These are phyloP conservation scores for Saccopteryx bilineata DNA, from an alignment of 2,113 vertebrate species.

Conservation along the genomic window DNA sequence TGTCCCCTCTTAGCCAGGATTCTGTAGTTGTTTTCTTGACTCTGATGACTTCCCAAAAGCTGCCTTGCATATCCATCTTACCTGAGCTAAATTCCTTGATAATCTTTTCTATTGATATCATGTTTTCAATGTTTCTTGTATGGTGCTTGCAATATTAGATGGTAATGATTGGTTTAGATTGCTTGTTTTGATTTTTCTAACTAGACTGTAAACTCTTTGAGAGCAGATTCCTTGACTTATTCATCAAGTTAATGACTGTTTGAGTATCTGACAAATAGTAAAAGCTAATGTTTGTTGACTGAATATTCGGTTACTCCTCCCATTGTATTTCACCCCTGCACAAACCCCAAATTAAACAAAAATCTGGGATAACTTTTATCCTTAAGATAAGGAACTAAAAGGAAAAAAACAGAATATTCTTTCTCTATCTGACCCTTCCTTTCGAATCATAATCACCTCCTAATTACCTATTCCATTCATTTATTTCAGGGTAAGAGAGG, in stretches of 20 bases:
- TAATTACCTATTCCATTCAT: not conserved
- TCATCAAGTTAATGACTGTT: not conserved
- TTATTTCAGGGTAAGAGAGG: not conserved
- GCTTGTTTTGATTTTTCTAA: not conserved
- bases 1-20: not conserved
- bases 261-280: not conserved
- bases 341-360: not conserved
- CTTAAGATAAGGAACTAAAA: not conserved
- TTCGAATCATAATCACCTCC: not conserved
- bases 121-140: not conserved
- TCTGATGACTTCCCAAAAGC: not conserved
- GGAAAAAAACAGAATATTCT: not conserved
- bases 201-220: not conserved
- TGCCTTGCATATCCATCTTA: not conserved
- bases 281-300: not conserved
- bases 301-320: slow-evolving; percentile 4
- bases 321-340: not conserved
- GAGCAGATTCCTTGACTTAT: not conserved
- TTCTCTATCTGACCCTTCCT: not conserved
- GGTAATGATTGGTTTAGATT: not conserved
- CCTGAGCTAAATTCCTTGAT: not conserved
- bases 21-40: not conserved
- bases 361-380: not conserved
- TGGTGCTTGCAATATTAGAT: not conserved
- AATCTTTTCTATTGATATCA: not conserved